These are phyloP conservation scores for Colletes collaris DNA, from an alignment of 2,888 invertebrate genomes.

Conservation along the genomic window DNA sequence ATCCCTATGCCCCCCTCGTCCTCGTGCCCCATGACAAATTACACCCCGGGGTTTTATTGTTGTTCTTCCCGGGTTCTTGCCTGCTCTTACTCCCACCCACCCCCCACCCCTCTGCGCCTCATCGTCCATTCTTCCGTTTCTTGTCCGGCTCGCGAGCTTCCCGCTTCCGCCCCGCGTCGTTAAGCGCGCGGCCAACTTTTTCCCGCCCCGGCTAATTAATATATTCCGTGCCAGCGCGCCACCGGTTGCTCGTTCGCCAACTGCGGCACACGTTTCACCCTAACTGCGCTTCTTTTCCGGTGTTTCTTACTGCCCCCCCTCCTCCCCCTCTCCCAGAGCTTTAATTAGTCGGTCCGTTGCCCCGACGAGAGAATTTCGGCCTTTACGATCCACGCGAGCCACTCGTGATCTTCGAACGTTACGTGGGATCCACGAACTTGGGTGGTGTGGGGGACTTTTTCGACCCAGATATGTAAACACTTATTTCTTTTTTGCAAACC, in stretches of 20 bases:
- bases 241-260: slow-evolving; percentile 64
- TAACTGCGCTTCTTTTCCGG: slow-evolving; percentile 1
- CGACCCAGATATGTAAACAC: no score
- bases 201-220: slow-evolving; percentile 65
- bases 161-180: slow-evolving; percentile 8
- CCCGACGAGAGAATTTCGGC: not conserved
- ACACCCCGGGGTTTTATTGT: slow-evolving; percentile 78
- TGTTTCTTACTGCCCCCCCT: not conserved
- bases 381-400: slow-evolving; percentile 10
- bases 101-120: no score
- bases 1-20: slow-evolving; percentile 51
- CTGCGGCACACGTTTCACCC: slow-evolving; percentile 5
- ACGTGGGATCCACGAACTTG: no score
- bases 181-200: slow-evolving; percentile 35
- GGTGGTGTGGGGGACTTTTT: no score
- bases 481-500: no score
- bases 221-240: slow-evolving; percentile 62
- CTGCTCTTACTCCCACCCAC: slow-evolving; percentile 8
- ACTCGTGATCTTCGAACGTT: no score
- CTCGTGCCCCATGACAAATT: slow-evolving; percentile 77
- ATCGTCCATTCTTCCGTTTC: slow-evolving; percentile 19
- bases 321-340: not conserved
- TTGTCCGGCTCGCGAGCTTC: not conserved
- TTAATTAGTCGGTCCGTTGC: slow-evolving; percentile 13
- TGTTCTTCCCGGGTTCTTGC: slow-evolving; percentile 69